Base-by-base conservation (phyloP, 2,888 invertebrate species). In the Tipula confusa region DNA sequence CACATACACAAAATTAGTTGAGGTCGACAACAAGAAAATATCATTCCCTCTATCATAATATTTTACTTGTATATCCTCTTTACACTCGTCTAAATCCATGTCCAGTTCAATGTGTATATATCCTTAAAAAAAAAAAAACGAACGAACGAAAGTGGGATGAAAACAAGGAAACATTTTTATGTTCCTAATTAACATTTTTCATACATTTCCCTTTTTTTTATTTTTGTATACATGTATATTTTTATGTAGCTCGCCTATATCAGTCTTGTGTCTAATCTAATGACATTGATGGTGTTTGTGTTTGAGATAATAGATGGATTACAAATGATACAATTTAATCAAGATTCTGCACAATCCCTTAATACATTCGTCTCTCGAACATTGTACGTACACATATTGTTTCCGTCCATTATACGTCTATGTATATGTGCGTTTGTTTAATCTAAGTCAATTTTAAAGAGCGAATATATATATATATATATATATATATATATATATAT, bases 241-340 rank as follows among this genome's bases (percentile, higher is more conserved):
- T 64, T 64, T 9, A 64, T 24, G 24, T 64, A 24, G 24, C 64
- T 64, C 64, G 64, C 24, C 64, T 64, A 24, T 64, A 64, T 64
- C 24, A 64, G 64, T 2, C 64, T 64, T 64, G 64, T 64, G 64
- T 64, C 64, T 64, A 24, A 64, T 64, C 64, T 64, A 64, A 64
- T 64, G 64, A 64, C 64, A 24, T 64, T 64, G 64, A 64, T 64
- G 64, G 64, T 64, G 64, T 64, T 64, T 64, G 64, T 64, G 9
- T 64, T 64, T 64, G 64, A 64, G 64, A 64, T 64, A 64, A 64
- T 64, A 64, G 64, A 64, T 64, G 64, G 64, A 64, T 64, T 64
- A 64, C 64, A 64, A 64, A 64, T 64, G 64, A 64, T 64, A 64
- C 64, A 64, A 64, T 64, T 64, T 64, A 64, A 64, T 64, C 64